Conservation (phyloP, 2,888 invertebrate genomes). For the Coecobrya sp. region DNA sequence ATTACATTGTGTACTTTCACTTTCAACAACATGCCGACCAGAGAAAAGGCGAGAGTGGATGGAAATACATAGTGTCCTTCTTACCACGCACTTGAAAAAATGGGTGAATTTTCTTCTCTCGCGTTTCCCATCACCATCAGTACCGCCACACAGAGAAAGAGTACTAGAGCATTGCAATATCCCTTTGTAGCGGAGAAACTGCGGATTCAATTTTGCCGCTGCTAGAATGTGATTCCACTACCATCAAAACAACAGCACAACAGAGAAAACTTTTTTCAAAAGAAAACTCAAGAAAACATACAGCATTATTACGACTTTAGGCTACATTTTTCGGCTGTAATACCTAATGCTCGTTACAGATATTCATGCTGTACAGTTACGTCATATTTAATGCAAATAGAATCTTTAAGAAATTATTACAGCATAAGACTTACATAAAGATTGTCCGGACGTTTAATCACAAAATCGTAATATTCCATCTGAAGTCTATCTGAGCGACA, state of each 20-base stretch:
- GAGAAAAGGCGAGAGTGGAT: not conserved
- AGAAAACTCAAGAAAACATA: not conserved
- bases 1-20: not conserved
- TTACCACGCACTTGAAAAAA: not conserved
- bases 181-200: not conserved
- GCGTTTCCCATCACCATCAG: not conserved
- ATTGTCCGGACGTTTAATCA: no score
- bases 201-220: not conserved
- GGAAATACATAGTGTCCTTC: no score
- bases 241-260: slow-evolving; percentile 6
- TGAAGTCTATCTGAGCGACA: no score
- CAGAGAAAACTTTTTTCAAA: not conserved
- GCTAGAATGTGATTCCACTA: not conserved
- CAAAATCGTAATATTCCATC: no score
- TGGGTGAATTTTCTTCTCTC: not conserved
- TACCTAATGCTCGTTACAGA: no score
- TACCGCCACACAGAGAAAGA: not conserved
- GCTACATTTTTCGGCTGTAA: no score
- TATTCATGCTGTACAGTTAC: no score
- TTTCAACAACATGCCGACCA: not conserved
- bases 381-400: no score
- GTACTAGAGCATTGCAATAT: not conserved
- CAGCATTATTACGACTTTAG: not conserved
- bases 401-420: no score
- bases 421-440: no score